Evolutionary conservation across 2,797 vertebrate genomes (phyloP).

Genomic region (Brotula barbata): DNA sequence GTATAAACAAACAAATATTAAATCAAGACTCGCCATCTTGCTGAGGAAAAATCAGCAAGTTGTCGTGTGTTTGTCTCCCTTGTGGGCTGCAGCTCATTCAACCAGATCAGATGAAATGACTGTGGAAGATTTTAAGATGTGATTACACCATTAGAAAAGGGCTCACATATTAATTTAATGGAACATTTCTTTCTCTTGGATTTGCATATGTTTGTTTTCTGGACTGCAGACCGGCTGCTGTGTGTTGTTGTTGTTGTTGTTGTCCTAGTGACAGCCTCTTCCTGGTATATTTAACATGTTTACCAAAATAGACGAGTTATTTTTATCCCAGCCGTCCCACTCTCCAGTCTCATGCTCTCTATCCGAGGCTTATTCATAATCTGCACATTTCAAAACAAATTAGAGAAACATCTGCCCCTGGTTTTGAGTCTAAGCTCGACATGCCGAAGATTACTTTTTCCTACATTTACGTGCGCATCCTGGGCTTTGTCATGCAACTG

Average conservation of each 20-base stretch:
- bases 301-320: too few species aligned
- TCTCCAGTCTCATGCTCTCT: too few species aligned
- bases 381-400: too few species aligned
- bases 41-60: background rate
- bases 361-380: too few species aligned
- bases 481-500: slow-evolving; percentile 53
- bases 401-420: background rate
- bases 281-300: too few species aligned
- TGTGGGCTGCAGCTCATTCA: slow-evolving; percentile 6
- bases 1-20: too few species aligned
- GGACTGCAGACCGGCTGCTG: too few species aligned
- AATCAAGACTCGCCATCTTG: slow-evolving; percentile 13
- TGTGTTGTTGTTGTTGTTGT: too few species aligned
- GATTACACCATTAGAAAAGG: slow-evolving; percentile 26
- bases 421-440: slow-evolving; percentile 23
- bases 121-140: slow-evolving; percentile 30
- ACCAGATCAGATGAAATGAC: slow-evolving; percentile 18
- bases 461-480: slow-evolving; percentile 43
- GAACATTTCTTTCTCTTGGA: slow-evolving; percentile 25
- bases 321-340: too few species aligned
- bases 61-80: slow-evolving; percentile 5
- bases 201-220: too few species aligned
- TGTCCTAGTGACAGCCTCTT: too few species aligned
- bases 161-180: slow-evolving; percentile 40
- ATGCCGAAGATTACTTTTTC: slow-evolving; percentile 26